Evolutionary conservation across 1,140 invertebrate genomes (phyloP).

Genomic region (Nomia melanderi): DNA sequence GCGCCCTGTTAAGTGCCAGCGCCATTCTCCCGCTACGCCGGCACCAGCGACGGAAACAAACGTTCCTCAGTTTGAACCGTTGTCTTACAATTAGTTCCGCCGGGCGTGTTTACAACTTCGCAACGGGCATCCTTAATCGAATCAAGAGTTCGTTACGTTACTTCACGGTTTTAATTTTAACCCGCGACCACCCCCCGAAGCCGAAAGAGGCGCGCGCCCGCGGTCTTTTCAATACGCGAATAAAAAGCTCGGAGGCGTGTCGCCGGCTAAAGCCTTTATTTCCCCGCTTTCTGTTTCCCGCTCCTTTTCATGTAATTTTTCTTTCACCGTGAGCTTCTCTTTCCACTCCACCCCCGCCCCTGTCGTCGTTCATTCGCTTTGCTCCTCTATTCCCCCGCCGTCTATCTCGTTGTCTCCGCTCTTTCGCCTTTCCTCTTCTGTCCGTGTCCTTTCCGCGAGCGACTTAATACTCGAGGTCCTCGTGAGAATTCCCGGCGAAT

Average conservation of each 20-base stretch:
- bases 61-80: background rate
- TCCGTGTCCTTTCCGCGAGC: background rate
- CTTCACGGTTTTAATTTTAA: constrained; percentile 29
- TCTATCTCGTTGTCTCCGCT: background rate
- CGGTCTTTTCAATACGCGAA: constrained; percentile 30
- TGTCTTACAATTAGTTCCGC: background rate
- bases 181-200: background rate
- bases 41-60: background rate
- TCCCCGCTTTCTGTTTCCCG: background rate
- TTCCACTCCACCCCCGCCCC: background rate
- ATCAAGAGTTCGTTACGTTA: constrained; percentile 1
- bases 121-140: constrained; percentile 8
- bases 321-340: background rate
- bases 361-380: background rate
- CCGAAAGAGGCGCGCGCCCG: constrained; percentile 3
- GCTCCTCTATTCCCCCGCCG: background rate
- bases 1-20: no score
- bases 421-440: background rate
- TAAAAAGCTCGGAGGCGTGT: constrained; percentile 20
- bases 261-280: background rate
- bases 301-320: background rate
- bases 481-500: constrained; percentile 48
- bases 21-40: no score
- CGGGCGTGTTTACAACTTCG: no score
- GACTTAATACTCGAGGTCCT: constrained; percentile 50